Conservation (phyloP, 1,140 invertebrate species). For the Brevipalpus yothersi region DNA sequence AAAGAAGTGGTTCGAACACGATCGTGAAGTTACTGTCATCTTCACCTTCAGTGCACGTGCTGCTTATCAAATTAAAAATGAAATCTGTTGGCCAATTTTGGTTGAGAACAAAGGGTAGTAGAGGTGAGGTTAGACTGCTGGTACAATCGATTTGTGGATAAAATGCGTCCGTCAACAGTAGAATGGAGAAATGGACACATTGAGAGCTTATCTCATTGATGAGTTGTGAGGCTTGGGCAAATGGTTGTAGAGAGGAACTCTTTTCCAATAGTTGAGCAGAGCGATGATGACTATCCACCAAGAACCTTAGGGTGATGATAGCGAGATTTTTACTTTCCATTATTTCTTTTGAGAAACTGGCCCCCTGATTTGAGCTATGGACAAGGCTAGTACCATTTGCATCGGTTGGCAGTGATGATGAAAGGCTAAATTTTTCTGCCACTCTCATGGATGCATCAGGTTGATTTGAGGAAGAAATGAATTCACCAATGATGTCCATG, state of each 20-base stretch:
- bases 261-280: not conserved
- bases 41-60: not conserved
- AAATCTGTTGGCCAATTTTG: not conserved
- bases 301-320: not conserved
- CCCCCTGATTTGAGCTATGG: not conserved
- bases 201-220: not conserved
- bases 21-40: constrained; percentile 2
- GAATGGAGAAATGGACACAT: constrained; percentile 1
- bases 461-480: not conserved
- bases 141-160: not conserved
- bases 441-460: not conserved
- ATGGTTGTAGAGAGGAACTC: not conserved
- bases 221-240: not conserved
- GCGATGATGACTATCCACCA: not conserved
- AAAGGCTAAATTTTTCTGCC: not conserved
- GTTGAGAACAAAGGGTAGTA: not conserved
- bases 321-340: not conserved
- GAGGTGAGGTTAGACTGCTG: not conserved
- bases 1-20: constrained; percentile 38
- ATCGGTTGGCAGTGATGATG: not conserved
- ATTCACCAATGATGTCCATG: not conserved
- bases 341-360: not conserved
- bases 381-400: not conserved
- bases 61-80: not conserved
- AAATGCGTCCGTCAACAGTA: not conserved